Conservation (phyloP, 1,140 invertebrate genomes). For the Cherax destructor region DNA sequence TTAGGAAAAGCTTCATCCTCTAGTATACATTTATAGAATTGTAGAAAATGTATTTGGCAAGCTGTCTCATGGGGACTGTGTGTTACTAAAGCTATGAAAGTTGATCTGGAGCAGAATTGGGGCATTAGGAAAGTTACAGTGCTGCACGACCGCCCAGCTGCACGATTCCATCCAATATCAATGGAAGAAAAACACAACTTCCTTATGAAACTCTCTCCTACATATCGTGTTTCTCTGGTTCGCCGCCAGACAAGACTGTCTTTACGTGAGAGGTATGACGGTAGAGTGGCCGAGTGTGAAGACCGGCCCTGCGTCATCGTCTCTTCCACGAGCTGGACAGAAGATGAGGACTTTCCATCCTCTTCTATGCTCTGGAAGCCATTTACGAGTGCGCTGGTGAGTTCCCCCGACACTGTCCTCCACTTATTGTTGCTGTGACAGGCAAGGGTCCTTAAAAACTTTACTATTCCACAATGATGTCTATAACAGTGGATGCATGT, state of each 20-base stretch:
- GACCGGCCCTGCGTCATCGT: constrained; percentile 89
- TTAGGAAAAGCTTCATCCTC: constrained; percentile 81
- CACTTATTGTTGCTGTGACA: constrained; percentile 91
- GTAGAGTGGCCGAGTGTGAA: constrained; percentile 77
- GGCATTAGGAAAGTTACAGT: constrained; percentile 80
- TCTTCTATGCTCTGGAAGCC: constrained; percentile 90
- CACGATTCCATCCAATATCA: constrained; percentile 85
- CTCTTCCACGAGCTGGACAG: constrained; percentile 99
- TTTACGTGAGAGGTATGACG: constrained; percentile 81
- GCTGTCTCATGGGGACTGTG: constrained; percentile 89
- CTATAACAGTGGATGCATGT: constrained; percentile 85
- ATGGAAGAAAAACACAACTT: constrained; percentile 87
- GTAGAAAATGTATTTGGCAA: constrained; percentile 82
- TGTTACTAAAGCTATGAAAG: constrained; percentile 95
- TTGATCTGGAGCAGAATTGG: constrained; percentile 88
- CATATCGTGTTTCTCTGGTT: constrained; percentile 76
- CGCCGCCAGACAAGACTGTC: constrained; percentile 77
- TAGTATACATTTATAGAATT: constrained; percentile 83
- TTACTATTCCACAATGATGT: constrained; percentile 83
- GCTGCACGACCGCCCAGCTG: constrained; percentile 88
- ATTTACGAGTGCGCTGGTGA: constrained; percentile 67
- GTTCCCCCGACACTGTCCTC: constrained; percentile 78
- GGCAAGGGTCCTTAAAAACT: constrained; percentile 97
- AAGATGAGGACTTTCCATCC: constrained; percentile 97
- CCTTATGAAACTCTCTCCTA: constrained; percentile 81